Evolutionary conservation across 2,113 vertebrate species (phyloP).

Genomic region (Panthera tigris): DNA sequence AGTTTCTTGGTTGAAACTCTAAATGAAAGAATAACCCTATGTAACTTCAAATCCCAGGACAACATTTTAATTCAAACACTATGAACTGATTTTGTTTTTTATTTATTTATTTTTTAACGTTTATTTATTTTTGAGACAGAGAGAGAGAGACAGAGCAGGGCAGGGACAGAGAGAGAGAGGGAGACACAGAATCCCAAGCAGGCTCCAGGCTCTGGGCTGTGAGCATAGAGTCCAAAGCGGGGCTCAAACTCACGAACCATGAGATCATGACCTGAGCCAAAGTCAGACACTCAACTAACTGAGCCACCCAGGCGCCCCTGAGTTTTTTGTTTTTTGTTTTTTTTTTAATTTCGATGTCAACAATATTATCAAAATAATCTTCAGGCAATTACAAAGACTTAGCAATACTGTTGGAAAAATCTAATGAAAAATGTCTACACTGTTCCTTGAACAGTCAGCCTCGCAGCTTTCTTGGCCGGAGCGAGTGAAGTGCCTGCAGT

Average conservation of each 20-base stretch:
- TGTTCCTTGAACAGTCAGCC: neutral
- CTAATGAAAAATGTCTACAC: neutral
- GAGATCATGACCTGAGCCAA: neutral
- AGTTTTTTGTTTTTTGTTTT: neutral
- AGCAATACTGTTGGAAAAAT: neutral
- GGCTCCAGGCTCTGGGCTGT: too few species aligned
- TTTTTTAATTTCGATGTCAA: neutral
- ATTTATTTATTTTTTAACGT: too few species aligned
- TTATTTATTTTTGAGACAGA: too few species aligned
- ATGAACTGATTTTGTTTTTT: neutral
- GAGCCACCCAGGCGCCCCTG: neutral
- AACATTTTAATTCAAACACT: neutral
- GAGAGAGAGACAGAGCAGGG: too few species aligned
- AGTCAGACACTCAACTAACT: neutral
- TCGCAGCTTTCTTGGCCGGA: accelerated
- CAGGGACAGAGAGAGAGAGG: too few species aligned
- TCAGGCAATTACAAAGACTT: neutral
- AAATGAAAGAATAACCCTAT: neutral
- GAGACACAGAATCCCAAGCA: too few species aligned
- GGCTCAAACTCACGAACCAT: neutral
- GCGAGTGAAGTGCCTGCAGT: accelerated
- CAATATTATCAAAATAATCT: neutral
- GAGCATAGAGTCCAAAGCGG: too few species aligned
- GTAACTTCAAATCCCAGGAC: neutral
- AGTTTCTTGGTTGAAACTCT: neutral